Base-by-base conservation (phyloP, 2,797 vertebrate genomes). In the Tangara arthus region DNA sequence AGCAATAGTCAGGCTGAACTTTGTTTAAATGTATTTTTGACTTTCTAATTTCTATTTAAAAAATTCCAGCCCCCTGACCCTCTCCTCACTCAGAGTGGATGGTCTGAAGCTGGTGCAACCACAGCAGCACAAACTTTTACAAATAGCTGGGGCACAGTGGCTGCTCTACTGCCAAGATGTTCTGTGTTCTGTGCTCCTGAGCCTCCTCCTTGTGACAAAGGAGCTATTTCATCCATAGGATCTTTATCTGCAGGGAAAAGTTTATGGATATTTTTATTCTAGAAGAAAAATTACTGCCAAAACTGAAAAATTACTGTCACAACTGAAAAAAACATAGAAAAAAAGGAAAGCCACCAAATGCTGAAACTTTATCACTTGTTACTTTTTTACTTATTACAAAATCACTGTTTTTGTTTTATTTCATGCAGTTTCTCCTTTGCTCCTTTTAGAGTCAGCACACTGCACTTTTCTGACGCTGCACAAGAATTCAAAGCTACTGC, bases 131-230 rank as follows among this genome's bases (percentile, higher is more conserved):
- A 2, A 30, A 53, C 23, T 12, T 23, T 23, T 11, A 19, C 32
- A 18, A 27, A 27, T 5, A 30, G 26, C 23, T 34, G 44, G 57
- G 26, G 8, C 12, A n/a, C 46, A 66, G 15, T 7, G 30, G 16
- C 13, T 3, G 0, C 55, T 72, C 24, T 15, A 22, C 28, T 27
- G 14, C 17, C 35, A 42, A 1, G 2, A 35, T 35, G 0, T 46
- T 91, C 39, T 55, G n/a, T 27, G 9, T 66, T 37, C 52, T 47
- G 39, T 8, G 4, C 3, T n/a, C n/a, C 47, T 63, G 24, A 71
- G 27, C 13, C 37, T 49, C 16, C 37, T 27, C 6, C 17, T 35
- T 2, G 0, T 26, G 34, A 20, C 4, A 44, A 21, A 47, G 39
- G 15, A 22, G 12, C 8, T 28, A 3, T 28, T 66, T 47, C 24